Percentiles rank a stretch among this genome's conserved stretches.
Evolutionary conservation across 2,888 invertebrate genomes (phyloP).

Genomic region (Amblyjoppa fuscipennis): DNA sequence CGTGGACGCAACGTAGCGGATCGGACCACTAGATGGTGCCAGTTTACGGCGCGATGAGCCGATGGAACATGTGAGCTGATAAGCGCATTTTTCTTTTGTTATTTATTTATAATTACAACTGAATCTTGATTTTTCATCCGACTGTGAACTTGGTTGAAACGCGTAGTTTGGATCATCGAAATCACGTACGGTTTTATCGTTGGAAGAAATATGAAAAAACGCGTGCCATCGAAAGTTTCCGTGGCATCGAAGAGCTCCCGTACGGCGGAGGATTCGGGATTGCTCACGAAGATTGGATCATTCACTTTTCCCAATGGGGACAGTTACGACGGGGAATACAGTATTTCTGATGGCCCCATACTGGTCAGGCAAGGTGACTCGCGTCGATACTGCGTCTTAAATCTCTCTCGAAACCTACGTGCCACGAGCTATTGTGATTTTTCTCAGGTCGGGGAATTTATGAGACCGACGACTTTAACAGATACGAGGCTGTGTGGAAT

Average conservation of each 20-base stretch:
- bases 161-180: neutral
- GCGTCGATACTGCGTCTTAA: neutral
- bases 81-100: slow-evolving; percentile 8
- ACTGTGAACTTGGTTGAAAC: neutral
- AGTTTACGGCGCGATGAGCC: neutral
- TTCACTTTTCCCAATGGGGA: slow-evolving; percentile 88
- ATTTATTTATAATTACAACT: neutral
- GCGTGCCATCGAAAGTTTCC: slow-evolving; percentile 39
- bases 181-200: neutral
- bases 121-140: neutral
- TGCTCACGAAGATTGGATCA: slow-evolving; percentile 79
- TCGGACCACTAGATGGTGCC: slow-evolving; percentile 28
- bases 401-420: neutral
- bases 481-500: slow-evolving; percentile 87
- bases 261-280: slow-evolving; percentile 78
- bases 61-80: slow-evolving; percentile 23
- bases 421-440: neutral
- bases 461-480: slow-evolving; percentile 87
- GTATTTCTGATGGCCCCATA: slow-evolving; percentile 86
- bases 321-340: slow-evolving; percentile 87
- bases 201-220: slow-evolving; percentile 50
- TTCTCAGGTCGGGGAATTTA: slow-evolving; percentile 86
- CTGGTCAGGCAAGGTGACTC: slow-evolving; percentile 86
- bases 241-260: slow-evolving; percentile 19
- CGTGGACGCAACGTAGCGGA: neutral